phyloP scores from a whole-genome alignment of 1,140 invertebrate species.

The Lasioglossum baleicum region DNA sequence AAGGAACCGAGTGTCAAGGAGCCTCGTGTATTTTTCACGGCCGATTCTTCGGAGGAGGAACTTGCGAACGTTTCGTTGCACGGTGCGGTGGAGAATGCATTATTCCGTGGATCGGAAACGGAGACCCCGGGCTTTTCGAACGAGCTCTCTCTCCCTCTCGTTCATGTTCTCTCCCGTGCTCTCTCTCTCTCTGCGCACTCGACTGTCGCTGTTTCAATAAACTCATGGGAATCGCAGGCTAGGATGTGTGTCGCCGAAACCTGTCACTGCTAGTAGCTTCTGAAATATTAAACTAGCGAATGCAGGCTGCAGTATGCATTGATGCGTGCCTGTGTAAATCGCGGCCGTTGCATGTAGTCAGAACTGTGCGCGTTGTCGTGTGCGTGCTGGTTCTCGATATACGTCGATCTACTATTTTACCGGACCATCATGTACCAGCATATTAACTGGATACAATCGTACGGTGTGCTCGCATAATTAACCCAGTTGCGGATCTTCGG shows the following conservation, averaged over 20 bases:
- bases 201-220: constrained; percentile 67
- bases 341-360: background rate
- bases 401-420: constrained; percentile 40
- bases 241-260: constrained; percentile 53
- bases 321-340: constrained; percentile 8
- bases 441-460: constrained; percentile 40
- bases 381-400: background rate
- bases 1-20: background rate
- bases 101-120: constrained; percentile 51
- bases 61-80: constrained; percentile 15
- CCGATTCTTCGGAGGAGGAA: background rate
- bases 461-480: constrained; percentile 16
- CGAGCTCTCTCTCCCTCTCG: background rate
- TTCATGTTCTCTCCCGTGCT: no score
- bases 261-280: constrained; percentile 47
- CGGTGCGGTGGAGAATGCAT: constrained; percentile 9
- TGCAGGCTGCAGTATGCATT: constrained; percentile 32
- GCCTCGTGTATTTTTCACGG: constrained; percentile 20
- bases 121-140: constrained; percentile 20
- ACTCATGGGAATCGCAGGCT: constrained; percentile 71
- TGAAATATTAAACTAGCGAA: constrained; percentile 74
- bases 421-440: constrained; percentile 43
- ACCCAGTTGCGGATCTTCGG: no score
- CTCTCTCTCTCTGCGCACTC: constrained; percentile 6
- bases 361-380: background rate